These are phyloP conservation scores for Chrysomela aeneicollis DNA, from an alignment of 2,888 invertebrate species.

Conservation along the genomic window DNA sequence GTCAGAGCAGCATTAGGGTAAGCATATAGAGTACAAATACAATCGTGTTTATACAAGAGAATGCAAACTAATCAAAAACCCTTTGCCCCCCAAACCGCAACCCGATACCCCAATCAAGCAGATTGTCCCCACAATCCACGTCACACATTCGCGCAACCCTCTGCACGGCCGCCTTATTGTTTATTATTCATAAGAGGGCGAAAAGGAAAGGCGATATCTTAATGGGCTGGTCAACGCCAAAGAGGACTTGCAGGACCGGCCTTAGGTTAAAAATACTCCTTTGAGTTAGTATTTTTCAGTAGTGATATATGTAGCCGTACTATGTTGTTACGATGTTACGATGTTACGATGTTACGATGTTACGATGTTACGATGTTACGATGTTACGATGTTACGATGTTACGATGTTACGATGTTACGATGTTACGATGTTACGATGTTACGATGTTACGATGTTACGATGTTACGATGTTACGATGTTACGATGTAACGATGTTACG, in stretches of 20 bases:
- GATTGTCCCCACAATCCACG: constrained; percentile 17
- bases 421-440: no score
- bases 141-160: background rate
- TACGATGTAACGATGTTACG: no score
- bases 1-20: background rate
- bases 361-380: no score
- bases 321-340: no score
- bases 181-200: constrained; percentile 52
- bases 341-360: no score
- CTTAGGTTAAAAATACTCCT: background rate
- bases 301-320: no score
- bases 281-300: no score
- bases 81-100: constrained; percentile 13
- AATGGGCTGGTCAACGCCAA: constrained; percentile 50
- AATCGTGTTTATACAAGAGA: background rate
- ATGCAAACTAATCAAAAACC: constrained; percentile 9
- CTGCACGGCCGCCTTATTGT: constrained; percentile 33
- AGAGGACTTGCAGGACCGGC: background rate
- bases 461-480: no score
- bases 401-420: no score
- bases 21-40: no score
- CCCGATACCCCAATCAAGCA: constrained; percentile 23
- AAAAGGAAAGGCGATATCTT: constrained; percentile 55
- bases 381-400: no score
- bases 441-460: no score